Evolutionary conservation across 92 coral and sea anemone species (phyloP).

Genomic region (Blastomussa wellsi): DNA sequence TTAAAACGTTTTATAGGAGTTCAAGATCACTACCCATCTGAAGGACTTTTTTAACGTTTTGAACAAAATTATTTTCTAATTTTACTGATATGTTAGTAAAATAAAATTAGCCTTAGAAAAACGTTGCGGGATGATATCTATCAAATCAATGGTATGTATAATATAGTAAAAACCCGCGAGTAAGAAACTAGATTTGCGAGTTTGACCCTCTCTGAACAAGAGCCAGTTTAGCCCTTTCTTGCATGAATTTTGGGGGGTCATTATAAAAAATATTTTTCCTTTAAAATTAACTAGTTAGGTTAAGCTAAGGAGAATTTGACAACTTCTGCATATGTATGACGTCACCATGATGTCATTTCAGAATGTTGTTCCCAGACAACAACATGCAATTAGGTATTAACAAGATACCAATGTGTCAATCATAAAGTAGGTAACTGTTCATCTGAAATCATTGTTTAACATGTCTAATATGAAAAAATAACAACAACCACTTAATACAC

Average conservation of each 20-base stretch:
- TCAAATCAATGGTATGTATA: no score
- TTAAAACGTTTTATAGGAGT: no score
- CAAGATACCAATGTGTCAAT: neutral
- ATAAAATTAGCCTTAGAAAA: no score
- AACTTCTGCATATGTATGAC: neutral
- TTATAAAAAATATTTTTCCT: constrained; percentile 7
- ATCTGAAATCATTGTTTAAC: constrained; percentile 17
- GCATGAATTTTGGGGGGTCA: constrained; percentile 14
- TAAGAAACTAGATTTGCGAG: no score
- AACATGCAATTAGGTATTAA: constrained; percentile 4
- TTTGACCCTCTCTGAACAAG: no score
- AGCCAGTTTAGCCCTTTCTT: no score
- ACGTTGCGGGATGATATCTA: no score
- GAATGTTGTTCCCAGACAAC: constrained; percentile 20
- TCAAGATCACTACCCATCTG: no score
- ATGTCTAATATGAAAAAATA: constrained; percentile 11
- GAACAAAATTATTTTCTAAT: no score
- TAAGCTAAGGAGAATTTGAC: constrained; percentile 7
- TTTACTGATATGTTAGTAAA: no score
- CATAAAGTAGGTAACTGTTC: constrained; percentile 7
- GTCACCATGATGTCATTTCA: constrained; percentile 8
- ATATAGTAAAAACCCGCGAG: no score
- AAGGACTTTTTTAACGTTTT: no score
- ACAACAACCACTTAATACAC: constrained; percentile 5
- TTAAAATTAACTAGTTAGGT: neutral